Percentiles rank a stretch among this genome's conserved stretches.
Evolutionary conservation across 2,888 invertebrate genomes (phyloP).

Genomic region (Drosophila flavopinicola): DNA sequence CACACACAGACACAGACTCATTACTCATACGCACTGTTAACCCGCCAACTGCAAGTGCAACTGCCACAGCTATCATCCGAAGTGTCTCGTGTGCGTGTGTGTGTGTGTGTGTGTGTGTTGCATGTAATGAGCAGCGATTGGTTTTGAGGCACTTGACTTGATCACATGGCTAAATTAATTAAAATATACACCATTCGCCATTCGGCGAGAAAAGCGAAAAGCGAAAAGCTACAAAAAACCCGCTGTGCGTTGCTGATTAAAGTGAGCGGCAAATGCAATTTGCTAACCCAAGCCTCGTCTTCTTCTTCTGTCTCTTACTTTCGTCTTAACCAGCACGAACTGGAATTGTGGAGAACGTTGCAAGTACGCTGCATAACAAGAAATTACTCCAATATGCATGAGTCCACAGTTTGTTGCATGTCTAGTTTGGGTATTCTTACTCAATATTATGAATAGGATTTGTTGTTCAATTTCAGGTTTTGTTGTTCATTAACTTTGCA

Average conservation of each 20-base stretch:
- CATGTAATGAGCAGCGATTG: conserved; percentile 46
- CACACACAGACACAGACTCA: conserved; percentile 39
- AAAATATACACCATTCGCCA: conserved; percentile 36
- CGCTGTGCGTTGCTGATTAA: conserved; percentile 45
- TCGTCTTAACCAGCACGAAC: conserved; percentile 83
- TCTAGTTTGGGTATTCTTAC: neutral
- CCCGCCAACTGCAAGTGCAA: conserved; percentile 37
- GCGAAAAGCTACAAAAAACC: conserved; percentile 15
- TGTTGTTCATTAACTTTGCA: no score
- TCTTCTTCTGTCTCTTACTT: conserved; percentile 7
- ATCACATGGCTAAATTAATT: conserved; percentile 69
- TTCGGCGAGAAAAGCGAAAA: conserved; percentile 34
- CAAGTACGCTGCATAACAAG: conserved; percentile 87
- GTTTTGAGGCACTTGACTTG: conserved; percentile 28
- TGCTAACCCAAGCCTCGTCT: conserved; percentile 20
- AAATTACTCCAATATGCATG: conserved; percentile 7
- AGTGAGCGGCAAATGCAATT: conserved; percentile 43
- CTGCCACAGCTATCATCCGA: conserved; percentile 15
- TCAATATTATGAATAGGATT: neutral
- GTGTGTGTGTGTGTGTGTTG: conserved; percentile 9
- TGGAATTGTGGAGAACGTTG: conserved; percentile 91
- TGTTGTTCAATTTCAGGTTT: neutral
- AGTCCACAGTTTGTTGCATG: conserved; percentile 17
- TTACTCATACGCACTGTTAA: conserved; percentile 77
- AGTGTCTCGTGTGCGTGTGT: conserved; percentile 5